phyloP scores from a whole-genome alignment of 2,113 vertebrate genomes.

The Callaeas wilsoni region DNA sequence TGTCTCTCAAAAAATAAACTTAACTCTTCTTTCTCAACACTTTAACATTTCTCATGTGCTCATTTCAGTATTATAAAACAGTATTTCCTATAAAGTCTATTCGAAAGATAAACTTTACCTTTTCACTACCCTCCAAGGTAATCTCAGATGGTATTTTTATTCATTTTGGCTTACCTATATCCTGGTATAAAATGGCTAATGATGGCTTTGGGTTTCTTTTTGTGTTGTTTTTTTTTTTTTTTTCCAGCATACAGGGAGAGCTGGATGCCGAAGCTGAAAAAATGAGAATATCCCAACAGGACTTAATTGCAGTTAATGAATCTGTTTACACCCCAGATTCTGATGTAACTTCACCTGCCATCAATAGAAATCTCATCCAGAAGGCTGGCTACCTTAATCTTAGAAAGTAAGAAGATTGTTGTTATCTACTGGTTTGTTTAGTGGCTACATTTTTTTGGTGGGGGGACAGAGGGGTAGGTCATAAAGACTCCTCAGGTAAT shows the following conservation, averaged over 20 bases:
- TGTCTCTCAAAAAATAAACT: background rate
- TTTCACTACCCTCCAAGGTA: background rate
- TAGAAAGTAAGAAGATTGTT: conserved; percentile 80
- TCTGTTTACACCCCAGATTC: conserved; percentile 88
- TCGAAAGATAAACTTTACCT: background rate
- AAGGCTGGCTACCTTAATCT: conserved; percentile 98
- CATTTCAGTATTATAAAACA: background rate
- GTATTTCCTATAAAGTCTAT: background rate
- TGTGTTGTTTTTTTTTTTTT: background rate
- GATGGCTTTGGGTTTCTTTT: background rate
- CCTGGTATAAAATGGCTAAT: background rate
- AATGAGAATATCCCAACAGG: conserved; percentile 86
- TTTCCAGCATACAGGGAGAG: conserved; percentile 85
- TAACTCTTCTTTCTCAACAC: background rate
- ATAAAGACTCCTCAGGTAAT: background rate
- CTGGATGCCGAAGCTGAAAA: conserved; percentile 86
- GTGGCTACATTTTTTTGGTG: background rate
- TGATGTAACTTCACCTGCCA: conserved; percentile 71
- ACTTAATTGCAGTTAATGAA: conserved; percentile 87
- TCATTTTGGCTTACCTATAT: background rate
- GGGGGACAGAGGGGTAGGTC: background rate
- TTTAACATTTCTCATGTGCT: background rate
- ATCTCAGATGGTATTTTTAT: background rate
- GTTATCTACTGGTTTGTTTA: background rate
- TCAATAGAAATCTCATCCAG: conserved; percentile 93